Evolutionary conservation across 2,888 invertebrate species (phyloP).

Genomic region (Eilema griseolum): DNA sequence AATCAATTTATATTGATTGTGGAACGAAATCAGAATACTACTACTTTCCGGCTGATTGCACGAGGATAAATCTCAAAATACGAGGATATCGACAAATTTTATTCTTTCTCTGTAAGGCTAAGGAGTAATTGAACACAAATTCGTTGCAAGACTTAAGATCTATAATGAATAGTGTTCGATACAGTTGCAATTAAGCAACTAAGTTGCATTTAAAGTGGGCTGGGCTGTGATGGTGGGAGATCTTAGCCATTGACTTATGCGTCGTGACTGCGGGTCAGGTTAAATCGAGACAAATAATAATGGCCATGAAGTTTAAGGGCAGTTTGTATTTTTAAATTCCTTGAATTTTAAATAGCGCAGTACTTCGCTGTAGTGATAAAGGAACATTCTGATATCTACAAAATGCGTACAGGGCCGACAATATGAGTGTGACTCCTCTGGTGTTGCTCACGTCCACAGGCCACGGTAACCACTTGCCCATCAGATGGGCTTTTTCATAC

Average conservation of each 20-base stretch:
- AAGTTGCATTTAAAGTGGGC: constrained; percentile 12
- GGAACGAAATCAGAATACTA: too few species aligned
- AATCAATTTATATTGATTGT: too few species aligned
- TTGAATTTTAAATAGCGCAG: not conserved
- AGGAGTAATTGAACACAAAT: not conserved
- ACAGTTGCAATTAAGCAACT: constrained; percentile 18
- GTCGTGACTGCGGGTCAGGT: not conserved
- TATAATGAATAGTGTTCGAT: not conserved
- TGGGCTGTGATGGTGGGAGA: constrained; percentile 1
- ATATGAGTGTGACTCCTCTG: too few species aligned
- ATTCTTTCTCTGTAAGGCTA: not conserved
- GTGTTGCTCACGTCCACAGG: too few species aligned
- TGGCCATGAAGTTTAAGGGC: not conserved
- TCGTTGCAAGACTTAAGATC: not conserved
- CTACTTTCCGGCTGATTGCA: too few species aligned
- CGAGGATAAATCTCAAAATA: too few species aligned
- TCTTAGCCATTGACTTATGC: not conserved
- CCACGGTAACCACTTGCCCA: too few species aligned
- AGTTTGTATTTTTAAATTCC: not conserved
- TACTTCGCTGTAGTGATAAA: not conserved
- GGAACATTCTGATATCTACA: too few species aligned
- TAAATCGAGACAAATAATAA: not conserved
- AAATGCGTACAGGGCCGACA: too few species aligned
- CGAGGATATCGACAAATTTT: not conserved
- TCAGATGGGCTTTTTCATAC: too few species aligned